These are phyloP conservation scores for Egretta garzetta DNA, from an alignment of 2,113 vertebrate species.

Conservation along the genomic window DNA sequence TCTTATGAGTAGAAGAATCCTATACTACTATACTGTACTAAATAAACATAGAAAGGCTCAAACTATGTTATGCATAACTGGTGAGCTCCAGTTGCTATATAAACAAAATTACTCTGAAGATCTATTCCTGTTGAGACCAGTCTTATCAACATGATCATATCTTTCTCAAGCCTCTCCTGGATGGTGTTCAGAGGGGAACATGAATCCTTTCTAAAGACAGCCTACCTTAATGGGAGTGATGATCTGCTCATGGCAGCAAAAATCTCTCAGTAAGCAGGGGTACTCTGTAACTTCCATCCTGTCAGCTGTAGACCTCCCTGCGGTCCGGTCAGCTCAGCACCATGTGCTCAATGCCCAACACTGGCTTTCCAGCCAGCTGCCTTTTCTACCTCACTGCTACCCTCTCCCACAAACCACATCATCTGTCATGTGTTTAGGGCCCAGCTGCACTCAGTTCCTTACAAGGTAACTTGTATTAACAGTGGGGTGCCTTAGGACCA, in stretches of 20 bases:
- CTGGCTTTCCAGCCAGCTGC: not conserved
- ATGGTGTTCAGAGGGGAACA: rapidly evolving
- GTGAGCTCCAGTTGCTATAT: not conserved
- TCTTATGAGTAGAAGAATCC: not conserved
- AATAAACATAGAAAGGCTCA: not conserved
- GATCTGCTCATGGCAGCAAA: not conserved
- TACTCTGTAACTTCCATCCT: not conserved
- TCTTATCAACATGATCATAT: rapidly evolving
- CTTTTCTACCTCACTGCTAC: not conserved
- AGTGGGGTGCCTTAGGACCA: not conserved
- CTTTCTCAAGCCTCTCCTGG: not conserved
- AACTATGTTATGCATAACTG: not conserved
- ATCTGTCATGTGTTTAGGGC: not conserved
- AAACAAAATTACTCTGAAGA: not conserved
- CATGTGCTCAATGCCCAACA: not conserved
- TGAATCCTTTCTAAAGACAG: not conserved
- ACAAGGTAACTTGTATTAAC: not conserved
- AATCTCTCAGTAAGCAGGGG: not conserved
- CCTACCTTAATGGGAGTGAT: not conserved
- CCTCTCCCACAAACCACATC: not conserved
- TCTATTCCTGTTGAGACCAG: not conserved
- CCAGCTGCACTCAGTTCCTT: not conserved
- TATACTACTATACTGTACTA: not conserved
- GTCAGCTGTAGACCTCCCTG: not conserved
- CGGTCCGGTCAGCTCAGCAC: not conserved